Evolutionary conservation across 2,888 invertebrate species (phyloP).

Genomic region (Meta bourneti): DNA sequence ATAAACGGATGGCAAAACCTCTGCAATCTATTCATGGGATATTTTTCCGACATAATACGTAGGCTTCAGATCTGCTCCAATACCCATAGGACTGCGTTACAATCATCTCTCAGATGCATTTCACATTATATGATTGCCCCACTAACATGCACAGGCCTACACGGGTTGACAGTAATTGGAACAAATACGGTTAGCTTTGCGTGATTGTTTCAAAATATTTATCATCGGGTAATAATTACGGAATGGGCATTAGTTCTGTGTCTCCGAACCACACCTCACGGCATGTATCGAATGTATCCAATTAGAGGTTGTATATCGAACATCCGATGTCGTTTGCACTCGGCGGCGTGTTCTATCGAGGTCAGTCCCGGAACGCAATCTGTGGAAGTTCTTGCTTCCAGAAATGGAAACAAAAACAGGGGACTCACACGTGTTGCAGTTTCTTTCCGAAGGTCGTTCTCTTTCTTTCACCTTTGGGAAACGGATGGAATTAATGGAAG

Average conservation of each 20-base stretch:
- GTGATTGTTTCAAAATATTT: background rate
- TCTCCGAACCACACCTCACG: background rate
- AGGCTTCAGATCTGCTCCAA: too few relatives aligned
- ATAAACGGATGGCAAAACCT: too few relatives aligned
- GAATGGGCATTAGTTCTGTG: background rate
- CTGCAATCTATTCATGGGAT: too few relatives aligned
- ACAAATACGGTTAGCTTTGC: background rate
- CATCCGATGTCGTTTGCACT: background rate
- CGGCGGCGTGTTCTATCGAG: background rate
- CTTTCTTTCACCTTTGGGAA: background rate
- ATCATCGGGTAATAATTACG: background rate
- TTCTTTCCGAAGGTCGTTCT: background rate
- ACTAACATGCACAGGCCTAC: background rate
- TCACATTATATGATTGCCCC: background rate
- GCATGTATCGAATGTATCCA: background rate
- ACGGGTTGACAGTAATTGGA: background rate
- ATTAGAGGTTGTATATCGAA: background rate
- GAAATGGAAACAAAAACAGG: background rate
- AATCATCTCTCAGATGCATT: background rate
- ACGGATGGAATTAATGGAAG: background rate
- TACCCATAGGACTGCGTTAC: too few relatives aligned
- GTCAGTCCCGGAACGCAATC: background rate
- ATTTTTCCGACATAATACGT: too few relatives aligned
- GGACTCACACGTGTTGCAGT: background rate
- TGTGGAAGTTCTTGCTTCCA: background rate